Percentiles rank a stretch among this genome's conserved stretches.
Conservation (phyloP, 2,888 invertebrate species). For the Brachynemurus nebulosus region DNA sequence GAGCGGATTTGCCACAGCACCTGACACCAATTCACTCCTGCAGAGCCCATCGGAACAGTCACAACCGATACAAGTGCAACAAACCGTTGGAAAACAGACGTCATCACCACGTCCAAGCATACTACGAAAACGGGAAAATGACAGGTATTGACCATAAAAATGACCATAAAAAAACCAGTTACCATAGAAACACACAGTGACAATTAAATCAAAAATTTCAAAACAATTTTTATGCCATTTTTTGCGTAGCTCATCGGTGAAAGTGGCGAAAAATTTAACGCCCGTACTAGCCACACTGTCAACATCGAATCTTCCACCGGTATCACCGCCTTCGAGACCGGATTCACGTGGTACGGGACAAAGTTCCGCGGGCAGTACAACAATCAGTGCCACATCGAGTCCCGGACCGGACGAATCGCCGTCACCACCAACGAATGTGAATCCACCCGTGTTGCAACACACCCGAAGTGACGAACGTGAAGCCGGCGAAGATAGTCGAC, state of each 20-base stretch:
- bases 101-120: slow-evolving; percentile 66
- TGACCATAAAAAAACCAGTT: not conserved
- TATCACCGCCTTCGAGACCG: slow-evolving; percentile 30
- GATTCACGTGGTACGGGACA: slow-evolving; percentile 31
- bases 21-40: not conserved
- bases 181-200: not conserved
- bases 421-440: slow-evolving; percentile 23
- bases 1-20: slow-evolving; percentile 20
- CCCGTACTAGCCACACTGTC: slow-evolving; percentile 28
- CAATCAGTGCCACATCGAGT: slow-evolving; percentile 74
- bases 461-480: slow-evolving; percentile 11
- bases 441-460: slow-evolving; percentile 21
- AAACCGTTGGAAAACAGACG: slow-evolving; percentile 19
- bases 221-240: slow-evolving; percentile 8
- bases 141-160: slow-evolving; percentile 36
- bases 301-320: slow-evolving; percentile 21
- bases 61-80: not conserved
- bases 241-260: slow-evolving; percentile 38
- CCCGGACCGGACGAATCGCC: slow-evolving; percentile 48
- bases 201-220: not conserved
- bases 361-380: slow-evolving; percentile 58
- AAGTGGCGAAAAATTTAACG: slow-evolving; percentile 47
- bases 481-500: slow-evolving; percentile 35
- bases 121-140: slow-evolving; percentile 74
- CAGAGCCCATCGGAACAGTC: slow-evolving; percentile 3